Evolutionary conservation across 2,888 invertebrate genomes (phyloP).

Genomic region (Athetis lepigone): DNA sequence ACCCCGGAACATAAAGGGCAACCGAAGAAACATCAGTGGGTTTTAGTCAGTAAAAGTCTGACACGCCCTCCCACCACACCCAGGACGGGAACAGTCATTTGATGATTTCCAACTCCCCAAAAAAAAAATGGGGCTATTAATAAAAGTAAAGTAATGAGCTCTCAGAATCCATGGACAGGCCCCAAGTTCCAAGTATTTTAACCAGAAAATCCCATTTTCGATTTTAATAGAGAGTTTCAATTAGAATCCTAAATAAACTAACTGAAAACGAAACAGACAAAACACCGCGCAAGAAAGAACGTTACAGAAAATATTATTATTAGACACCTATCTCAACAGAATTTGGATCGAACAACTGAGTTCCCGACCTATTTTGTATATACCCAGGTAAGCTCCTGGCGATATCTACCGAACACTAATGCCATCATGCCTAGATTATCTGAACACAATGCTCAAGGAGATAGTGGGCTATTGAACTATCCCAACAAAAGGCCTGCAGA

Average conservation of each 20-base stretch:
- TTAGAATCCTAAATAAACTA: constrained; percentile 17
- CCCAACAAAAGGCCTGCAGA: constrained; percentile 24
- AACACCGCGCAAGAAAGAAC: background rate
- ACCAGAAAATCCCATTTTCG: too few relatives aligned
- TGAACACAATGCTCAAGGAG: constrained; percentile 19
- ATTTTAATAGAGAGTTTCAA: constrained; percentile 30
- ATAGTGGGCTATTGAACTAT: constrained; percentile 18
- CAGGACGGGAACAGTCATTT: too few relatives aligned
- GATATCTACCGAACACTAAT: constrained; percentile 15
- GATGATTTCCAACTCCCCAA: too few relatives aligned
- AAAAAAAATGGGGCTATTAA: too few relatives aligned
- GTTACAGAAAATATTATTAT: constrained; percentile 12
- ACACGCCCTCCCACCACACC: too few relatives aligned
- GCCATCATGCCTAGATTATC: constrained; percentile 18
- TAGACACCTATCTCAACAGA: too few relatives aligned
- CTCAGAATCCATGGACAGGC: too few relatives aligned
- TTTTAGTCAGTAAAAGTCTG: too few relatives aligned
- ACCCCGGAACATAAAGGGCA: too few relatives aligned
- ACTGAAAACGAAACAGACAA: constrained; percentile 9
- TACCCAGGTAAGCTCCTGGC: background rate
- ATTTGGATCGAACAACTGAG: background rate
- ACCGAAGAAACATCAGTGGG: too few relatives aligned
- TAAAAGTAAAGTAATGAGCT: too few relatives aligned
- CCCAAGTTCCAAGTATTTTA: too few relatives aligned
- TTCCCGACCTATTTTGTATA: background rate